These are phyloP conservation scores for Hyaena hyaena DNA, from an alignment of 2,113 vertebrate species.

Conservation along the genomic window DNA sequence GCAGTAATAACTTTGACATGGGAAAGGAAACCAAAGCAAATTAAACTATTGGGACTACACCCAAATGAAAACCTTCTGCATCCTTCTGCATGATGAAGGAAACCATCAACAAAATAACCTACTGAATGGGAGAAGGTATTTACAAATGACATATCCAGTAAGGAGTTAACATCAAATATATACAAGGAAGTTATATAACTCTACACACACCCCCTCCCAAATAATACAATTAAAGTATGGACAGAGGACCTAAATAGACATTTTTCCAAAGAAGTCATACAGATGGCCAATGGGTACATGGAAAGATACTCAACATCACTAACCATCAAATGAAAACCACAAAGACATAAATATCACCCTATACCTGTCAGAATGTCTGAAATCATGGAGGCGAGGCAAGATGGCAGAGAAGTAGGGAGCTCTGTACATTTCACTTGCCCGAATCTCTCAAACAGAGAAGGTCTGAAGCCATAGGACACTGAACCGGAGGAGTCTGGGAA, in stretches of 20 bases:
- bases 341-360: not conserved
- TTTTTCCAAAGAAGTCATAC: not conserved
- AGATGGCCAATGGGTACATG: not conserved
- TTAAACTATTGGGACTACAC: not conserved
- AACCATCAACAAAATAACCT: not conserved
- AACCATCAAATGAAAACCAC: not conserved
- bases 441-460: no score
- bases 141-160: not conserved
- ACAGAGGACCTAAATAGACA: not conserved
- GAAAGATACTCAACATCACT: not conserved
- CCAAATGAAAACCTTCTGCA: not conserved
- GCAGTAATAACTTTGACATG: not conserved
- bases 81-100: not conserved
- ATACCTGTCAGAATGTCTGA: not conserved
- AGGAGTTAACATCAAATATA: not conserved
- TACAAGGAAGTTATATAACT: not conserved
- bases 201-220: not conserved
- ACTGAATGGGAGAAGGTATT: not conserved
- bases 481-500: no score
- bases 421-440: no score
- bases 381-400: not conserved
- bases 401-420: no score
- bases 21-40: not conserved
- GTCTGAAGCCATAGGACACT: no score
- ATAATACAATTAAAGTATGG: not conserved